Evolutionary conservation across 2,888 invertebrate species (phyloP).

Genomic region (Liodrosophila aerea): DNA sequence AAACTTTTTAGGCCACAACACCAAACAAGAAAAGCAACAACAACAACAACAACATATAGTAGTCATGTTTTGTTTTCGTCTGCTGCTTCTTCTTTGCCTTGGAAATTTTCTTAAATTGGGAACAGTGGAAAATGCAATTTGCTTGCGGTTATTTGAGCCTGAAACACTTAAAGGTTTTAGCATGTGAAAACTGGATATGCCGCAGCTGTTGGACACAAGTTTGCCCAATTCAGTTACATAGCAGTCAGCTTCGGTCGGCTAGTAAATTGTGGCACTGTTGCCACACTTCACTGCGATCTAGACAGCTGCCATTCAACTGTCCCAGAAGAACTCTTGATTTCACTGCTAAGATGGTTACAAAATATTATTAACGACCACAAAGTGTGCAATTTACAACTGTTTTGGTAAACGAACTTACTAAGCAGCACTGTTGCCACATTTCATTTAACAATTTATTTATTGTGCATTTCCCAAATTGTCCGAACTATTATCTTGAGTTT

Average conservation of each 20-base stretch:
- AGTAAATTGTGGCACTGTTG: constrained; percentile 2
- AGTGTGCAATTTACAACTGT: too few relatives aligned
- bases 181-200: neutral
- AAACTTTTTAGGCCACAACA: constrained; percentile 51
- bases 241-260: constrained; percentile 16
- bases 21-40: constrained; percentile 33
- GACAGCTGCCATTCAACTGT: too few relatives aligned
- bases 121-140: constrained; percentile 52
- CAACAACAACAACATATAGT: constrained; percentile 17
- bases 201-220: constrained; percentile 16
- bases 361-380: too few relatives aligned
- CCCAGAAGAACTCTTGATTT: too few relatives aligned
- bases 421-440: too few relatives aligned
- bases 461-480: too few relatives aligned
- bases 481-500: too few relatives aligned
- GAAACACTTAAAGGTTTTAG: constrained; percentile 15
- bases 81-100: constrained; percentile 31
- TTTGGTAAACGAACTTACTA: too few relatives aligned
- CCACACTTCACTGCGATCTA: neutral
- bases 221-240: constrained; percentile 10
- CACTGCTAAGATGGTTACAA: too few relatives aligned
- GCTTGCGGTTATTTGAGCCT: constrained; percentile 17
- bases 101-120: constrained; percentile 44
- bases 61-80: constrained; percentile 26
- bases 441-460: too few relatives aligned